Evolutionary conservation across 1,140 invertebrate species (phyloP).

Genomic region (Doryteuthis pealeii): DNA sequence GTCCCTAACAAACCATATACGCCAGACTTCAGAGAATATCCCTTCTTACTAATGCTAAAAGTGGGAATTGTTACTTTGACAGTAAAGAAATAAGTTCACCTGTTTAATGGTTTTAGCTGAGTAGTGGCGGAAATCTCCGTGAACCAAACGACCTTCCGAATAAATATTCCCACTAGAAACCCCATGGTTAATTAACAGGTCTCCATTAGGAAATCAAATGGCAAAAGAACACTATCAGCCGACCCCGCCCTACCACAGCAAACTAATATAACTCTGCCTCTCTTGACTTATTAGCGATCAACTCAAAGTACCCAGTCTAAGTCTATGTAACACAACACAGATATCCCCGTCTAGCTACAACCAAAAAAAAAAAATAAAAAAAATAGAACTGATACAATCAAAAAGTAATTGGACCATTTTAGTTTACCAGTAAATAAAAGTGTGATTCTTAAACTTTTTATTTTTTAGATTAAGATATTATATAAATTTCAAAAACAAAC

Average conservation of each 20-base stretch:
- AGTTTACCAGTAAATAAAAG: too few species aligned
- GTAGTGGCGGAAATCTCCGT: slow-evolving; percentile 84
- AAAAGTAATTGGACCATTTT: too few species aligned
- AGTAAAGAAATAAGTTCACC: slow-evolving; percentile 64
- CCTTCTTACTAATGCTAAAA: too few species aligned
- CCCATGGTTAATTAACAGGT: slow-evolving; percentile 90
- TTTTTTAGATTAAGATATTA: neutral
- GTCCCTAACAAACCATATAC: too few species aligned
- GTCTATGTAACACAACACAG: too few species aligned
- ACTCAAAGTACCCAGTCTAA: slow-evolving; percentile 81
- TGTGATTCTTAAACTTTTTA: slow-evolving; percentile 28
- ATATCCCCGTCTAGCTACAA: too few species aligned
- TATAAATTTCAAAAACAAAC: neutral
- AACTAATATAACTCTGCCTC: slow-evolving; percentile 86
- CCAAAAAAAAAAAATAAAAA: slow-evolving; percentile 2
- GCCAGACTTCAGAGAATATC: too few species aligned
- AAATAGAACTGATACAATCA: slow-evolving; percentile 2
- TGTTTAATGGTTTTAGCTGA: slow-evolving; percentile 83
- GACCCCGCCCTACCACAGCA: too few species aligned
- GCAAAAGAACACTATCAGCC: too few species aligned
- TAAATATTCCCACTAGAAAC: slow-evolving; percentile 89
- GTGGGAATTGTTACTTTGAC: too few species aligned
- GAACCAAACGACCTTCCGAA: slow-evolving; percentile 93
- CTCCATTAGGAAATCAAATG: slow-evolving; percentile 94
- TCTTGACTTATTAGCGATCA: slow-evolving; percentile 79